Percentiles rank a stretch among this genome's conserved stretches.
Conservation (phyloP, 2,888 invertebrate genomes). For the Cetonia aurata region DNA sequence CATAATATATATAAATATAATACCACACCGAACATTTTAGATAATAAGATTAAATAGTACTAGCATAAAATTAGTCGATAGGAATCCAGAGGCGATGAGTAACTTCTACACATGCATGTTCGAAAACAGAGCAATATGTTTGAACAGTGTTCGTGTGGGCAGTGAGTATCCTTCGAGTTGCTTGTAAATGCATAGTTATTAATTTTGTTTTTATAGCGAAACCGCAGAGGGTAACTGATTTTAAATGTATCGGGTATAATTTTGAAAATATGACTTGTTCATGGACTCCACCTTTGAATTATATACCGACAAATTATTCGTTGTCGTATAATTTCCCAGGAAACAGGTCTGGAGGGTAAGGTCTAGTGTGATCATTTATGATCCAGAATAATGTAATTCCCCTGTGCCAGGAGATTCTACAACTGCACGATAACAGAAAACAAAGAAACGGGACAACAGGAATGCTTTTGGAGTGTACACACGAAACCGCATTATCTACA, state of each 20-base stretch:
- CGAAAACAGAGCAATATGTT: slow-evolving; percentile 66
- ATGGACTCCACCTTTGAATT: slow-evolving; percentile 75
- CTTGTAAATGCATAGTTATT: background rate
- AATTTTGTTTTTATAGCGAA: slow-evolving; percentile 63
- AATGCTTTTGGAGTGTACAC: slow-evolving; percentile 68
- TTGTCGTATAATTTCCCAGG: slow-evolving; percentile 62
- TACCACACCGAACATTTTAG: slow-evolving; percentile 49
- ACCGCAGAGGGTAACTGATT: slow-evolving; percentile 76
- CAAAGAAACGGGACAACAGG: slow-evolving; percentile 56
- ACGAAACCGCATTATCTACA: slow-evolving; percentile 71
- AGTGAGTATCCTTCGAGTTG: slow-evolving; percentile 51
- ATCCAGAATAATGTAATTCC: background rate
- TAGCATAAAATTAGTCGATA: slow-evolving; percentile 72
- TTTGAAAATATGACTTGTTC: slow-evolving; percentile 81
- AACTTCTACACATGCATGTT: slow-evolving; percentile 72
- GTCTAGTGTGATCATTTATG: background rate
- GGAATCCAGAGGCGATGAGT: slow-evolving; percentile 69
- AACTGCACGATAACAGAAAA: slow-evolving; percentile 45
- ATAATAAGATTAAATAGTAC: slow-evolving; percentile 73
- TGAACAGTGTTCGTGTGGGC: slow-evolving; percentile 70
- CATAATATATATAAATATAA: no score
- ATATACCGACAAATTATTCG: slow-evolving; percentile 71
- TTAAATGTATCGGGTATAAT: slow-evolving; percentile 80
- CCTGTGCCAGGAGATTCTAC: slow-evolving; percentile 26
- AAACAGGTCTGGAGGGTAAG: slow-evolving; percentile 36